These are phyloP conservation scores for Punctoribates punctum DNA, from an alignment of 2,888 invertebrate species.

Conservation along the genomic window DNA sequence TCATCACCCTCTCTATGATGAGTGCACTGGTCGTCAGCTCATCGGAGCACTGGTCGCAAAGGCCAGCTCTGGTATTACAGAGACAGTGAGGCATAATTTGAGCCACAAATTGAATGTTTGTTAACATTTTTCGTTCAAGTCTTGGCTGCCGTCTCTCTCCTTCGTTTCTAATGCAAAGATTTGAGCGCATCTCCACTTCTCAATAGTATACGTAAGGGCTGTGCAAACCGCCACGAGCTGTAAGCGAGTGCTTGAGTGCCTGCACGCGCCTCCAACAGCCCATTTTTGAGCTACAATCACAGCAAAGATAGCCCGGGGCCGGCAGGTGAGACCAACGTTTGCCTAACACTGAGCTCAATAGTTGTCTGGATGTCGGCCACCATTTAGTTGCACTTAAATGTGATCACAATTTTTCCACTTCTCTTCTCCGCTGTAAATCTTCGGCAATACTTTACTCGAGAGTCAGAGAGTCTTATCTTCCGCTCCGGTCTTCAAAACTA, in stretches of 20 bases:
- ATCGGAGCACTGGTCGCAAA: not conserved
- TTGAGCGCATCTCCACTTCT: not conserved
- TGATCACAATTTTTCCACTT: slow-evolving; percentile 26
- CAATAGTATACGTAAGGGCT: not conserved
- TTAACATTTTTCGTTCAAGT: slow-evolving; percentile 30
- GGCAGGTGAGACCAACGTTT: slow-evolving; percentile 23
- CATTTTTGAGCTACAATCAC: slow-evolving; percentile 27
- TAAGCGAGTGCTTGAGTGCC: not conserved
- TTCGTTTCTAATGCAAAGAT: not conserved
- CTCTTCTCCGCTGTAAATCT: slow-evolving; percentile 1
- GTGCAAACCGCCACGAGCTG: slow-evolving; percentile 26
- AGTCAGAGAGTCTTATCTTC: slow-evolving; percentile 1
- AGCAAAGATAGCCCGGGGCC: slow-evolving; percentile 7
- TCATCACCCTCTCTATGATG: slow-evolving; percentile 1
- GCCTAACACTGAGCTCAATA: not conserved
- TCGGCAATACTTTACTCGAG: slow-evolving; percentile 20
- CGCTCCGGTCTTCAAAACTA: not conserved
- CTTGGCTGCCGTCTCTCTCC: not conserved
- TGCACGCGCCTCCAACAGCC: slow-evolving; percentile 32
- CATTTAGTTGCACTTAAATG: slow-evolving; percentile 25
- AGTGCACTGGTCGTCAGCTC: not conserved
- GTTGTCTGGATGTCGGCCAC: slow-evolving; percentile 26
- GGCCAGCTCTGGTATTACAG: slow-evolving; percentile 1
- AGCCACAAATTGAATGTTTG: slow-evolving; percentile 38
- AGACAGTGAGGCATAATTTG: slow-evolving; percentile 16